Base-by-base conservation (phyloP, 2,797 vertebrate species). In the Sebastes taczanowskii region DNA sequence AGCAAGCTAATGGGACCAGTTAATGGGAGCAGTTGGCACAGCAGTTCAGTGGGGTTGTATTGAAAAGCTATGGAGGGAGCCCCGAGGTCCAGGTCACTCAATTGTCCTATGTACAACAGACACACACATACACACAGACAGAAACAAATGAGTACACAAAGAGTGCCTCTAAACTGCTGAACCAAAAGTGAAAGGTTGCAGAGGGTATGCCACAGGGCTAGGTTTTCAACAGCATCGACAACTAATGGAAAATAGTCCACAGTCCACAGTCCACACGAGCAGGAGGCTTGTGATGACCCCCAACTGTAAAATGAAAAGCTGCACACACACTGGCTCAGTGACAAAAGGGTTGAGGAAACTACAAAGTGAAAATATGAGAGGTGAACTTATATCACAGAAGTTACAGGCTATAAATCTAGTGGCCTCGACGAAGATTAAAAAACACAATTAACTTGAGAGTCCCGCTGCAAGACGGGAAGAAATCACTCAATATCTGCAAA, bases 21-120 rank as follows among this genome's bases (percentile, higher is more conserved):
- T 79, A 86, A 90, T 88, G 78, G 82, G 77, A 86, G 72, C 74
- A 56, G 29, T 80, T 85, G 84, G 86, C 80, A 89, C 81, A 71
- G 62, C 46, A 62, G 75, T 35, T 82, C 86, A 86, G 46, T 67
- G 27, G 74, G 66, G 77, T 72, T 83, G 78, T 27, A 73, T 30
- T 89, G 75, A 84, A 86, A 88, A 86, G 82, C 77, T 74, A 67
- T 62, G 63, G 81, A 81, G 71, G 18, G 74, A 88, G 91, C 90
- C 94, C 82, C 69, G 78, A 88, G 93, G 91, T 88, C 86, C 81
- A 75, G 92, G 87, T 91, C 91, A 91, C 75, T 91, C 90, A 78
- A 92, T 92, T 92, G 90, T 90, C 86, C 86, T 11, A 8, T 7
- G 29, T 69, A 79, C 68, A 87, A 84, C 78, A 70, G 55, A 72